phyloP scores from a whole-genome alignment of 2,888 invertebrate genomes.

The Cremastobaeus sp. region DNA sequence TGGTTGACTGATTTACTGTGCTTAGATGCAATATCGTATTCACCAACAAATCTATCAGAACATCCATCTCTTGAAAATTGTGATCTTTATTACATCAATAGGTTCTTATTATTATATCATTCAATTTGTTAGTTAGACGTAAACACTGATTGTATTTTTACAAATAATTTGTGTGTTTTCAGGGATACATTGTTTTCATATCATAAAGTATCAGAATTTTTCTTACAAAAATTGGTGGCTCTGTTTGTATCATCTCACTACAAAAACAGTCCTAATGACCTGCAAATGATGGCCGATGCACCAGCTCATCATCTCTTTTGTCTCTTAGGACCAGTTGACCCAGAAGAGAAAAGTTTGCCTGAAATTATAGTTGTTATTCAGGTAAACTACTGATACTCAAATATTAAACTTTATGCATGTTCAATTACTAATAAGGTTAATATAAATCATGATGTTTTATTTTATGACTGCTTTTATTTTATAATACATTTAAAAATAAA shows the following conservation, averaged over 20 bases:
- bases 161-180: constrained; percentile 16
- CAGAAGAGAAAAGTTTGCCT: constrained; percentile 86
- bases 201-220: constrained; percentile 94
- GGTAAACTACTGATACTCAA: constrained; percentile 72
- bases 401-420: background rate
- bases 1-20: constrained; percentile 96
- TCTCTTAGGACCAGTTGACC: constrained; percentile 90
- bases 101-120: constrained; percentile 64
- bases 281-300: constrained; percentile 98
- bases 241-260: constrained; percentile 99
- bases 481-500: too few relatives aligned
- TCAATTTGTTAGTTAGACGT: background rate
- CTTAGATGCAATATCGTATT: constrained; percentile 87
- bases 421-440: background rate
- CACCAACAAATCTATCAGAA: constrained; percentile 85
- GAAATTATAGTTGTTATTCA: constrained; percentile 97
- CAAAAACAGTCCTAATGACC: constrained; percentile 98
- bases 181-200: constrained; percentile 98
- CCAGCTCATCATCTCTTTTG: constrained; percentile 99
- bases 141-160: background rate
- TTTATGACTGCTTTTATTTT: too few relatives aligned
- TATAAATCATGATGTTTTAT: background rate
- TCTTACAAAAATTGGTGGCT: constrained; percentile 93
- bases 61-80: constrained; percentile 94
- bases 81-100: constrained; percentile 90